phyloP scores from a whole-genome alignment of 2,888 invertebrate genomes.

The Clanis bilineata region DNA sequence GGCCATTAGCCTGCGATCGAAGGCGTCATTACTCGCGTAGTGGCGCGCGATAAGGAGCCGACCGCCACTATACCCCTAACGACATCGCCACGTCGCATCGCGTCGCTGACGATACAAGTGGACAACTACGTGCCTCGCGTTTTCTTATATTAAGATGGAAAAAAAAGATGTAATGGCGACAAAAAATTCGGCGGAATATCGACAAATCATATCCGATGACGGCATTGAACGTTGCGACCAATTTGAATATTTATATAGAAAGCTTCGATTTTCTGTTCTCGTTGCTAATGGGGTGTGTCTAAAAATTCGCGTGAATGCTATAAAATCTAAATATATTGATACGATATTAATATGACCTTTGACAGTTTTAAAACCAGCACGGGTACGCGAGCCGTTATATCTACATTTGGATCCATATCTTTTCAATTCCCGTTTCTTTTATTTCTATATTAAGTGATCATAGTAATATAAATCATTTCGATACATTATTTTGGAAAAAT shows the following conservation, averaged over 20 bases:
- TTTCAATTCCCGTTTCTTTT: neutral
- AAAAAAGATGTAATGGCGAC: slow-evolving; percentile 37
- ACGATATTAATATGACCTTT: neutral
- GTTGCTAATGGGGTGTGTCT: neutral
- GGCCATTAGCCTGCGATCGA: slow-evolving; percentile 79
- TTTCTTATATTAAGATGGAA: slow-evolving; percentile 40
- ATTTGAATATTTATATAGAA: slow-evolving; percentile 7
- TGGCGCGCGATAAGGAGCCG: slow-evolving; percentile 71
- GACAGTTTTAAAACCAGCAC: neutral
- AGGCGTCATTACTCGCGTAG: slow-evolving; percentile 77
- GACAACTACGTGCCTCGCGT: slow-evolving; percentile 59
- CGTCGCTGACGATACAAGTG: slow-evolving; percentile 60
- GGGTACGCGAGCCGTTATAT: neutral
- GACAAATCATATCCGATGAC: neutral
- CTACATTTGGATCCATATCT: neutral
- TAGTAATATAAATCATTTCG: neutral
- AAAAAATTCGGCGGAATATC: slow-evolving; percentile 36
- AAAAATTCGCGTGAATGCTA: neutral
- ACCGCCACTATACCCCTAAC: slow-evolving; percentile 65
- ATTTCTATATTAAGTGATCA: neutral
- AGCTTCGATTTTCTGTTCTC: neutral
- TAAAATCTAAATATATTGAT: neutral
- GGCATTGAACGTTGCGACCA: neutral
- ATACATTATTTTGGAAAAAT: neutral
- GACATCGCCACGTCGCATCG: too few species aligned